phyloP scores from a whole-genome alignment of 1,140 invertebrate genomes.

The Ditylenchus dipsaci region DNA sequence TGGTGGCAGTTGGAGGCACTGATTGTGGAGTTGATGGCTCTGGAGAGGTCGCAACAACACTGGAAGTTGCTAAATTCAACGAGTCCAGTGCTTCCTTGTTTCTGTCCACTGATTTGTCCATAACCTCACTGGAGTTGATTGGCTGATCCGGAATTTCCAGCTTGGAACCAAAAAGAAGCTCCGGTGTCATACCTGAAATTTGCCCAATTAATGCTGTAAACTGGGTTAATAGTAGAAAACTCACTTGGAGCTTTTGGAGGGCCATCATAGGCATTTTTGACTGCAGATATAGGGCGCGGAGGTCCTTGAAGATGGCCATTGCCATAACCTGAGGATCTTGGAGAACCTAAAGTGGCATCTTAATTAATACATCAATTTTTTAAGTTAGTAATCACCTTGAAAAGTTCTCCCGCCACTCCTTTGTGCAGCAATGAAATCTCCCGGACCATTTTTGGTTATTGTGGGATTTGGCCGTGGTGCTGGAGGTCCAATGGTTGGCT shows the following conservation, averaged over 20 bases:
- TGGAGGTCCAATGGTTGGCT: not conserved
- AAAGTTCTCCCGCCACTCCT: constrained; percentile 1
- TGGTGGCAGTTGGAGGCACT: too few relatives aligned
- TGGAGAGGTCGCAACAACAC: not conserved
- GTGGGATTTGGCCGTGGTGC: not conserved
- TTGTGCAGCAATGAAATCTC: not conserved
- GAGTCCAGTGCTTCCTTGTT: not conserved
- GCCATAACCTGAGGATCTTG: not conserved
- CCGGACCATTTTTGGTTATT: not conserved
- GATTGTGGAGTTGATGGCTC: not conserved
- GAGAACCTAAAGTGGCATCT: not conserved
- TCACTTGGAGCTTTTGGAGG: constrained; percentile 14
- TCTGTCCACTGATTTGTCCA: not conserved
- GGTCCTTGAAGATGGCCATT: not conserved
- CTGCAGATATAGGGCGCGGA: not conserved
- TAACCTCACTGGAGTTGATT: constrained; percentile 5
- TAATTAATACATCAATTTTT: too few relatives aligned
- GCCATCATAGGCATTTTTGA: not conserved
- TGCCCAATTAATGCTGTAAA: too few relatives aligned
- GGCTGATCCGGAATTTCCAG: constrained; percentile 12
- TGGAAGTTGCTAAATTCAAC: too few relatives aligned
- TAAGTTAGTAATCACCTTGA: not conserved
- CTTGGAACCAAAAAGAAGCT: constrained; percentile 18
- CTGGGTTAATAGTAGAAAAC: not conserved
- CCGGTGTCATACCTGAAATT: constrained; percentile 14